Evolutionary conservation across 2,888 invertebrate species (phyloP), one percentile per base, ranked within the genome.

Genomic region (Branchipolynoe longqiensis): DNA sequence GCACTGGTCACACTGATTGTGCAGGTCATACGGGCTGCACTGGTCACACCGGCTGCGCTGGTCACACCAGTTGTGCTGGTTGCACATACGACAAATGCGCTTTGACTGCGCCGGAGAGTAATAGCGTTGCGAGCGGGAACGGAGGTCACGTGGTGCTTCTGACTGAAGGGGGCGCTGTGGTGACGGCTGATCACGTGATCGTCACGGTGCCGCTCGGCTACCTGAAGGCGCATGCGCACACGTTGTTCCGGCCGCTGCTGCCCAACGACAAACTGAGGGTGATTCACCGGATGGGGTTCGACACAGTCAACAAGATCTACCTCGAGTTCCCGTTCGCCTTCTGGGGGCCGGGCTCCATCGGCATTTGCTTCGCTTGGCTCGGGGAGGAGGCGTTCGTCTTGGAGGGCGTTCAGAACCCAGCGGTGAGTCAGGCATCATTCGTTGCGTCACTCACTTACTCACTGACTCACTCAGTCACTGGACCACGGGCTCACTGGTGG

Each of bases 121-220:
- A n/a, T n/a, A n/a, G n/a, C n/a, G n/a, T n/a, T n/a, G n/a, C n/a
- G n/a, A n/a, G n/a, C n/a, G n/a, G n/a, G n/a, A n/a, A n/a, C n/a
- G n/a, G n/a, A n/a, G n/a, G n/a, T n/a, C n/a, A n/a, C n/a, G n/a
- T n/a, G n/a, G n/a, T 87, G 28, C 83, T 90, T 12, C 81, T 85
- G 22, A 89, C 88, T 33, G 73, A 40, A 25, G 83, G 88, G 84
- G 90, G 89, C 36, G 85, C 88, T 40, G 85, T 36, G 3, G 82
- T 90, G 73, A 78, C 86, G 38, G 96, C 96, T 0, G 97, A 97
- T 93, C 97, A 97, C 90, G 96, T 96, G 0, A 96, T 97, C 84
- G 93, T 96, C 54, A 97, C 97, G 0, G 94, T 97, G 73, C 96
- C 97, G 0, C 94, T 97, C 14, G 97, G 97, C 4, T 96, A 96